Evolutionary conservation across 2,888 invertebrate genomes (phyloP).

Genomic region (Clistopyga incitator): DNA sequence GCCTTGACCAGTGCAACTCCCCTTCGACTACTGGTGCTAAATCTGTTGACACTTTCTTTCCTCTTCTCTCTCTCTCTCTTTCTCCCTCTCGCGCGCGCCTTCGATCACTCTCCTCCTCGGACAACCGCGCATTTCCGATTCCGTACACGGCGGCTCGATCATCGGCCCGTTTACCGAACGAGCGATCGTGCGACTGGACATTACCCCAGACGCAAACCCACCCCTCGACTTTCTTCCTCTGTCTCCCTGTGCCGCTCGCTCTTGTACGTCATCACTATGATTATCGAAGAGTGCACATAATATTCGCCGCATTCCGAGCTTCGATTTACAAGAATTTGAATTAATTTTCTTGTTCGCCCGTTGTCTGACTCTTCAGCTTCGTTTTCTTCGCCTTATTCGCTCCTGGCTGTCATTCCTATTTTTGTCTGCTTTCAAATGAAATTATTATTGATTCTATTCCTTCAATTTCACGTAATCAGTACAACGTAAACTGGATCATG

Average conservation of each 20-base stretch:
- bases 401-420: too few relatives aligned
- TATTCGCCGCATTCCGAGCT: neutral
- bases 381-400: too few relatives aligned
- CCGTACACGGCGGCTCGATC: slow-evolving; percentile 68
- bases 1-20: slow-evolving; percentile 58
- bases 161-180: slow-evolving; percentile 67
- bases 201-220: slow-evolving; percentile 44
- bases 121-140: slow-evolving; percentile 71
- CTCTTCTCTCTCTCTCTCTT: slow-evolving; percentile 30
- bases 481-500: too few relatives aligned
- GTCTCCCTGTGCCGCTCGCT: neutral
- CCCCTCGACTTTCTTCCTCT: slow-evolving; percentile 44
- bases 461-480: too few relatives aligned
- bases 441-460: too few relatives aligned
- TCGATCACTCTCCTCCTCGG: slow-evolving; percentile 39
- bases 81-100: slow-evolving; percentile 7
- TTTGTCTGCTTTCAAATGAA: too few relatives aligned
- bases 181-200: slow-evolving; percentile 63
- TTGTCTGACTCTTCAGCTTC: too few relatives aligned
- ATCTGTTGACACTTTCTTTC: slow-evolving; percentile 79
- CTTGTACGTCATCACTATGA: neutral
- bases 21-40: slow-evolving; percentile 72
- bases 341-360: too few relatives aligned
- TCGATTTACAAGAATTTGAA: too few relatives aligned
- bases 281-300: neutral